Evolutionary conservation across 2,888 invertebrate species (phyloP), one percentile per base, ranked within the genome.

Genomic region (Sesia apiformis): DNA sequence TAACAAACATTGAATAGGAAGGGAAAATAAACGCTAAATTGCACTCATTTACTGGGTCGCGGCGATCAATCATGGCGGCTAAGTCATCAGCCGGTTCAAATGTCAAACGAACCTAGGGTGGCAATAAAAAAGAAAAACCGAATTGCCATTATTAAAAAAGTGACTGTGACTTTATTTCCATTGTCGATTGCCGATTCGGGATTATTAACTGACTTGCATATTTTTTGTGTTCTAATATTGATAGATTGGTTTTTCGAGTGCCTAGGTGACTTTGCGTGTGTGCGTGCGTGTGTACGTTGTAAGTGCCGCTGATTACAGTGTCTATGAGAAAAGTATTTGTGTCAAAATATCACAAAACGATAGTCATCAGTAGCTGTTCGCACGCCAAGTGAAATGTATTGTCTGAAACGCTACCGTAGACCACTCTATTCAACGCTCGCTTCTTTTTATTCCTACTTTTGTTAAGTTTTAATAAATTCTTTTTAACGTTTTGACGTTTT

Each of bases 141-240:
- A 80, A 81, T 80, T 83, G 86, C 87, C 76, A 85, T 87, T 88
- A 88, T 89, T 89, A 89, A 89, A 89, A 89, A 89, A 89, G 83
- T 88, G 88, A 89, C 89, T 86, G 83, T 83, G 82, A 88, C 87
- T 88, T 86, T 89, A 89, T 89, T 89, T 85, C 88, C 75, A 89
- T 89, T 89, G 89, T 89, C 76, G 83, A 88, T 81, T 87, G 85
- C 82, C 84, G 84, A 87, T 88, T 87, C 84, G 76, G 87, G 84
- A 86, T 89, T 89, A 89, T 88, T 87, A 88, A 85, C 84, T 89
- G 89, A 89, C 89, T 89, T 89, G 89, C 89, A 87, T 85, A 82
- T 86, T 87, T 89, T 89, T 89, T 89, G 86, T 89, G 81, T 86
- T 84, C 79, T 89, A 88, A 87, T 89, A 88, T 89, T 89, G 89